Evolutionary conservation across 2,888 invertebrate genomes (phyloP), one percentile per base, ranked within the genome.

Genomic region (Aporophyla lueneburgensis): DNA sequence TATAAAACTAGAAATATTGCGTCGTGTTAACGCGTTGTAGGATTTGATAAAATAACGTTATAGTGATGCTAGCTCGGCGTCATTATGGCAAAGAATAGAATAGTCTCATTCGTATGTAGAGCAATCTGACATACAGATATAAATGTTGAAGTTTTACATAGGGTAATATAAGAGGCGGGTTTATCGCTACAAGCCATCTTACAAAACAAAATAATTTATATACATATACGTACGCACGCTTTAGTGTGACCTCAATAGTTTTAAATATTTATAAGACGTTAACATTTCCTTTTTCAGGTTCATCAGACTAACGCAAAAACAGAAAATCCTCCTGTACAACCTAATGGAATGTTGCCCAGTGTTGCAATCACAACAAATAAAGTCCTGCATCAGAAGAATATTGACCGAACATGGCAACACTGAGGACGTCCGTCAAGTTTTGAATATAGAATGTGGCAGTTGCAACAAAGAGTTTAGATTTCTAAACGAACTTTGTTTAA

Each of bases 311-410:
- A 95, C 94, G 0, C 79, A 82, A 43, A 96, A 95, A 79, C 96
- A 96, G 79, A 94, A 90, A 74, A 78, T 93, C 19, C 92, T 96
- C 0, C 92, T 96, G 1, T 96, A 95, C 91, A 96, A 96, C 80
- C 86, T 96, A n/a, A 92, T 94, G 76, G 94, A 94, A 71, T 91
- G 91, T 58, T 89, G 93, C 58, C 90, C 92, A n/a, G 81, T 81
- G 14, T 84, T 96, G 63, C 88, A 92, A 40, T 93, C 95, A 0
- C 91, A 92, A 53, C 95, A 96, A 86, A 92, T 93, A 16, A 96
- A 94, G 78, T 91, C 93, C 0, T 94, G 95, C 82, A 91, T 96
- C 5, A 86, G 96, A 58, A 92, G 89, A 86, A 96, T 96, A 51
- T 86, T 96, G 14, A 95, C 95, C 0, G 95, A 96, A 79, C 92